phyloP scores from a whole-genome alignment of 1,140 invertebrate species.

The Acromyrmex charruanus region DNA sequence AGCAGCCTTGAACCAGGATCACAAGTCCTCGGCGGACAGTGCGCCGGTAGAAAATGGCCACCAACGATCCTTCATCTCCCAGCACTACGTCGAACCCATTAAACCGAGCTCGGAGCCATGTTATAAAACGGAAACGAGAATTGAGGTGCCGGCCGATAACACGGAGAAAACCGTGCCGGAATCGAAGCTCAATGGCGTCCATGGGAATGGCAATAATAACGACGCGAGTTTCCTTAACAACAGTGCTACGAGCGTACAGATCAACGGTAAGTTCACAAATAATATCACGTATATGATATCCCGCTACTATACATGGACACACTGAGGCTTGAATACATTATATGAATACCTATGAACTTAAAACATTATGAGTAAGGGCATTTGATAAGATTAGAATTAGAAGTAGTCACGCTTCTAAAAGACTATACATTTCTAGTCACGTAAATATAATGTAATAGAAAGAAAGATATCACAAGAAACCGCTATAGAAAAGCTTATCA shows the following conservation, averaged over 20 bases:
- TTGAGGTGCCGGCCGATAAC: constrained; percentile 81
- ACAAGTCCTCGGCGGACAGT: constrained; percentile 71
- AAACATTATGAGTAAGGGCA: background rate
- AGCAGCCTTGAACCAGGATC: constrained; percentile 74
- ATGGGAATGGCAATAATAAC: constrained; percentile 84
- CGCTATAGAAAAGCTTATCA: background rate
- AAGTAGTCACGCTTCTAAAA: background rate
- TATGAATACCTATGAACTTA: constrained; percentile 10
- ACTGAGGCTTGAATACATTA: background rate
- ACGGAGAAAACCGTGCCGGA: constrained; percentile 75
- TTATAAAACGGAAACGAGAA: constrained; percentile 83
- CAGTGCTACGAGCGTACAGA: constrained; percentile 81
- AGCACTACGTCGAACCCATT: constrained; percentile 82
- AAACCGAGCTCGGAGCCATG: constrained; percentile 78
- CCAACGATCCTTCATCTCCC: constrained; percentile 80
- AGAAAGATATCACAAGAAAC: background rate
- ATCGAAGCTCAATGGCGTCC: constrained; percentile 82
- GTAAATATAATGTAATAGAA: background rate
- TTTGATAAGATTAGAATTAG: background rate
- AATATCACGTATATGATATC: background rate
- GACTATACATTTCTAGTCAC: background rate
- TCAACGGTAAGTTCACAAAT: constrained; percentile 80
- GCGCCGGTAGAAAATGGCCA: constrained; percentile 79
- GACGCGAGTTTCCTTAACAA: constrained; percentile 85
- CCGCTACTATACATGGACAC: background rate